Evolutionary conservation across 2,888 invertebrate species (phyloP).

Genomic region (Rhingia campestris): DNA sequence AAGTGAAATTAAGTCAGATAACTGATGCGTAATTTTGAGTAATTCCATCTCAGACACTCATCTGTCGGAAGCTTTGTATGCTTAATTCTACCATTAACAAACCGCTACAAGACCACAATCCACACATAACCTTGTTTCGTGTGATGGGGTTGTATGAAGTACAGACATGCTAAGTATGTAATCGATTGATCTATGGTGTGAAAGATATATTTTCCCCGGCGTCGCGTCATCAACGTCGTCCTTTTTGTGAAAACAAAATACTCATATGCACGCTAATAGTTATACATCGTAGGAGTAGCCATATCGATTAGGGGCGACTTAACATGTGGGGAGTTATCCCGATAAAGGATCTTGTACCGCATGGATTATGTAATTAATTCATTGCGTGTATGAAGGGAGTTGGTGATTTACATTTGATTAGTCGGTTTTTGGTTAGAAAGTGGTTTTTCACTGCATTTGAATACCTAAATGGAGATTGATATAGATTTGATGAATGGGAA

Average conservation of each 20-base stretch:
- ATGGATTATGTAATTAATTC: slow-evolving; percentile 34
- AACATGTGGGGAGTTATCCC: slow-evolving; percentile 18
- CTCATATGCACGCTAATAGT: slow-evolving; percentile 17
- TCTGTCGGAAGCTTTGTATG: not conserved
- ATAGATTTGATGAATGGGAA: no score
- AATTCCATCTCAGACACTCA: not conserved
- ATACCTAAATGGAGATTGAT: no score
- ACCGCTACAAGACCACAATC: not conserved
- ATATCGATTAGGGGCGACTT: slow-evolving; percentile 42
- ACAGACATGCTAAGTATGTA: slow-evolving; percentile 4
- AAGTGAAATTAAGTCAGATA: slow-evolving; percentile 11
- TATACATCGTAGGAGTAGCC: slow-evolving; percentile 43
- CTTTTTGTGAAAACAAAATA: slow-evolving; percentile 8
- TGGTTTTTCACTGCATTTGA: no score
- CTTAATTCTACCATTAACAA: not conserved
- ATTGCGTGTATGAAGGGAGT: slow-evolving; percentile 30
- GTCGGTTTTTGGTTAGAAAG: no score
- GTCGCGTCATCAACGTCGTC: not conserved
- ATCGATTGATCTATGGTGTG: slow-evolving; percentile 25
- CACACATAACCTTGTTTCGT: not conserved
- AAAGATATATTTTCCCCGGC: not conserved
- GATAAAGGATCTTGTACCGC: slow-evolving; percentile 21
- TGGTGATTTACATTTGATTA: not conserved
- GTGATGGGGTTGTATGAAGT: not conserved
- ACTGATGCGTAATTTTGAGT: not conserved